Evolutionary conservation across 1,140 invertebrate species (phyloP), one percentile per base, ranked within the genome.

Genomic region (Conopomorpha cramerella): DNA sequence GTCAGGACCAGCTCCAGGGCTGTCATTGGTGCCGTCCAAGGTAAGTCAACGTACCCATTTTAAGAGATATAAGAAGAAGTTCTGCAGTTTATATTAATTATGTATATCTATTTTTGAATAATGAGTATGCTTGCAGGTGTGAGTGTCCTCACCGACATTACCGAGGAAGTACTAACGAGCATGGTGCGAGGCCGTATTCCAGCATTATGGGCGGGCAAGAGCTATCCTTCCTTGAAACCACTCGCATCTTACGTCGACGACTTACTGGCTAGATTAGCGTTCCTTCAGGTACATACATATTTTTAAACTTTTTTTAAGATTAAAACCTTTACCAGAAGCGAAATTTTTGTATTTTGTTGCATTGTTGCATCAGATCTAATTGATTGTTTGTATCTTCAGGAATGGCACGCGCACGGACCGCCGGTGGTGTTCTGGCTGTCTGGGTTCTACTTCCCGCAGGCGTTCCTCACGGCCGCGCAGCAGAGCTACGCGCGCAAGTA

Each of bases 371-470:
- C n/a, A n/a, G n/a, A n/a, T n/a, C n/a, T n/a, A n/a, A n/a, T n/a
- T 26, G 28, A 8, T 45, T 30, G 19, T 28, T 16, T 8, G 6
- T 35, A 3, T 17, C 3, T 48, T 15, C 53, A 93, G 85, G 80
- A 85, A 49, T 97, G 95, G 95, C 91, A 86, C 46, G 82, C 89
- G 10, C 52, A 88, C 41, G 93, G 93, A 4, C 85, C 90, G 11
- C 93, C 95, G 1, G 41, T 74, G 2, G 84, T 88, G 7, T 96
- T 90, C 71, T 98, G 95, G 95, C 72, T 98, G 17, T 93, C 94
- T 0, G 95, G 93, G 12, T 96, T 98, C 68, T 98, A 89, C 65
- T 97, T 96, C 62, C 95, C 95, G 0, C 94, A 97, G 79, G 93
- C 94, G 3, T 98, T 98, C 74, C 78, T 98, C 10, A 98, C 95